Conservation (phyloP, 2,113 vertebrate genomes). For the Corythaeola cristata region DNA sequence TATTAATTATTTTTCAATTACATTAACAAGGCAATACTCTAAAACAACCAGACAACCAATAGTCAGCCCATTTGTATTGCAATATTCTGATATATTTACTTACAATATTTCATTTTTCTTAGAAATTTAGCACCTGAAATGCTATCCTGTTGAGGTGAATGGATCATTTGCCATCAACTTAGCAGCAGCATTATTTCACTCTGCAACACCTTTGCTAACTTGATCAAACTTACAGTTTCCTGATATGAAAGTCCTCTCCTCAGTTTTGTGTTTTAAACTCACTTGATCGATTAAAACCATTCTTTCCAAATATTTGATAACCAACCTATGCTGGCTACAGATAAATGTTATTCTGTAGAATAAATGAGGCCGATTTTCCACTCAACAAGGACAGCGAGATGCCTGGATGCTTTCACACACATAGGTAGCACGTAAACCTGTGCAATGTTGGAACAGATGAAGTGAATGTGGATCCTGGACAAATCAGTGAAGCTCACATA, state of each 20-base stretch:
- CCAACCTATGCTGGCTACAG: background rate
- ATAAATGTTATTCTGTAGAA: background rate
- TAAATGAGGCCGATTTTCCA: background rate
- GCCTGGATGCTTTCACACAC: background rate
- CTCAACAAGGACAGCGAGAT: background rate
- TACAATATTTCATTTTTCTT: background rate
- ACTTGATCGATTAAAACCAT: background rate
- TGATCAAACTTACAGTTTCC: background rate
- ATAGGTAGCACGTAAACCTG: background rate
- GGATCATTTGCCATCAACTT: background rate
- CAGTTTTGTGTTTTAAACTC: background rate
- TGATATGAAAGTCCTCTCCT: background rate
- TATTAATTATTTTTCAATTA: background rate
- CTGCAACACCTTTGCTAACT: background rate
- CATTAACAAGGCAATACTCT: background rate
- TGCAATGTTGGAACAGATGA: background rate
- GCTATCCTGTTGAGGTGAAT: background rate
- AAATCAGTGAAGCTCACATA: fast-evolving
- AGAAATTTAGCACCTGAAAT: background rate
- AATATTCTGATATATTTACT: background rate
- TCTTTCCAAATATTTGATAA: background rate
- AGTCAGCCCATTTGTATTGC: background rate
- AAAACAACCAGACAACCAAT: background rate
- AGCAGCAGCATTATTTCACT: background rate
- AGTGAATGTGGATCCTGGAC: background rate